A percentile compares a stretch with the other conserved stretches of the same genome.
Conservation (phyloP, 2,888 invertebrate genomes). For the Hemaris fuciformis region DNA sequence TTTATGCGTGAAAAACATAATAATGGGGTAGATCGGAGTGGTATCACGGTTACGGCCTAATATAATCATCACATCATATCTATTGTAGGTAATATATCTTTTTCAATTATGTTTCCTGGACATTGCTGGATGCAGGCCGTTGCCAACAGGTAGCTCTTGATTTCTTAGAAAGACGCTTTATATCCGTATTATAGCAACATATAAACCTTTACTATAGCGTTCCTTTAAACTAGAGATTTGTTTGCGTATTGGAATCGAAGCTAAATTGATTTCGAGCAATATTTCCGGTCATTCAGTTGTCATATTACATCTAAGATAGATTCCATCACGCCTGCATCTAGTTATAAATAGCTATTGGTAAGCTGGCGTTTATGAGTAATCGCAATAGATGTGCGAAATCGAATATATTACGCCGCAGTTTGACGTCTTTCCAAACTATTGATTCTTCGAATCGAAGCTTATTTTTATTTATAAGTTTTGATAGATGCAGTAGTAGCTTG, state of each 20-base stretch:
- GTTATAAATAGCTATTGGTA: not conserved
- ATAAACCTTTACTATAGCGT: too few relatives aligned
- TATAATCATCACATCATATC: too few relatives aligned
- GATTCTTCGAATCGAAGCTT: not conserved
- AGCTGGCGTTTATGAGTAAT: not conserved
- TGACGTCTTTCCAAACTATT: conserved; percentile 1
- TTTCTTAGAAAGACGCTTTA: too few relatives aligned
- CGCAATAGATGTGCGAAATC: not conserved
- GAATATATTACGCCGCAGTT: not conserved
- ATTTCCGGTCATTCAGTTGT: conserved; percentile 16
- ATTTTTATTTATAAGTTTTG: not conserved
- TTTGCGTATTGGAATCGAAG: not conserved
- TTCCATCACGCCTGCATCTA: conserved; percentile 4
- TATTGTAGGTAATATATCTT: too few relatives aligned
- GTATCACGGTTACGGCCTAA: too few relatives aligned
- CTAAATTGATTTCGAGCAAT: not conserved
- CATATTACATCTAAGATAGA: conserved; percentile 16
- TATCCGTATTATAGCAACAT: too few relatives aligned
- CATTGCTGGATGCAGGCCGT: too few relatives aligned
- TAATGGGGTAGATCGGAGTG: too few relatives aligned
- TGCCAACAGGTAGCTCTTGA: too few relatives aligned
- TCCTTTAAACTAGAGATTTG: not conserved
- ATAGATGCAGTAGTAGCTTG: not conserved
- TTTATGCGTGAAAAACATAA: too few relatives aligned
- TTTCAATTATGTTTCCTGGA: too few relatives aligned